phyloP scores from a whole-genome alignment of 2,888 invertebrate genomes.

The Parochlus steinenii region DNA sequence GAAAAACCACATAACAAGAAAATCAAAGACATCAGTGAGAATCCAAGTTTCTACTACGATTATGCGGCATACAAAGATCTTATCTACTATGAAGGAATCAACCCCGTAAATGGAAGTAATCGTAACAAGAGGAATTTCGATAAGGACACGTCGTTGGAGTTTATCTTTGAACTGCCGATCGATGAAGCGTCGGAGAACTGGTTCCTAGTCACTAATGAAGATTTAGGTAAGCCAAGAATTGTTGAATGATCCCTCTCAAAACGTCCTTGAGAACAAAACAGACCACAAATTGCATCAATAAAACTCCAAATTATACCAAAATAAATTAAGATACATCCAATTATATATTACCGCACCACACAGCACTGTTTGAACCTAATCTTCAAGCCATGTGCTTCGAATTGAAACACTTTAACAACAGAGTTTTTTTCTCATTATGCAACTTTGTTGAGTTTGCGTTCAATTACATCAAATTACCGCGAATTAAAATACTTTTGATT shows the following conservation, averaged over 20 bases:
- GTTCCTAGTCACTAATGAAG: conserved; percentile 33
- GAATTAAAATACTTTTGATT: too few species aligned
- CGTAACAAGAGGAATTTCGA: conserved; percentile 10
- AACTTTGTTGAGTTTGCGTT: too few species aligned
- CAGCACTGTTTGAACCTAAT: too few species aligned
- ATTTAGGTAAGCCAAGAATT: conserved; percentile 27
- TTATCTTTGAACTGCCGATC: conserved; percentile 16
- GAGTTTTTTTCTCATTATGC: too few species aligned
- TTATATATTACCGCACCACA: too few species aligned
- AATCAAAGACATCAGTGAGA: conserved; percentile 12
- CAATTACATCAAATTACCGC: too few species aligned
- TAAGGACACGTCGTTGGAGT: conserved; percentile 12
- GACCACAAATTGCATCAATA: too few species aligned
- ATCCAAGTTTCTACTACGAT: conserved; percentile 10
- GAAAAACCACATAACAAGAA: conserved; percentile 4
- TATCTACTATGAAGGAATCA: conserved; percentile 6
- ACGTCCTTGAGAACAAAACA: background rate
- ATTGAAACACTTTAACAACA: too few species aligned
- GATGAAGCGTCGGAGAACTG: conserved; percentile 28
- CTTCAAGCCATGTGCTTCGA: background rate
- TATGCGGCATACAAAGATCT: conserved; percentile 6
- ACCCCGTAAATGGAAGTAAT: background rate
- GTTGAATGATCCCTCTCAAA: background rate
- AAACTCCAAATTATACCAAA: too few species aligned
- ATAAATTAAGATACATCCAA: too few species aligned